Conservation (phyloP, 2,797 vertebrate genomes). For the Catamblyrhynchus diadema region DNA sequence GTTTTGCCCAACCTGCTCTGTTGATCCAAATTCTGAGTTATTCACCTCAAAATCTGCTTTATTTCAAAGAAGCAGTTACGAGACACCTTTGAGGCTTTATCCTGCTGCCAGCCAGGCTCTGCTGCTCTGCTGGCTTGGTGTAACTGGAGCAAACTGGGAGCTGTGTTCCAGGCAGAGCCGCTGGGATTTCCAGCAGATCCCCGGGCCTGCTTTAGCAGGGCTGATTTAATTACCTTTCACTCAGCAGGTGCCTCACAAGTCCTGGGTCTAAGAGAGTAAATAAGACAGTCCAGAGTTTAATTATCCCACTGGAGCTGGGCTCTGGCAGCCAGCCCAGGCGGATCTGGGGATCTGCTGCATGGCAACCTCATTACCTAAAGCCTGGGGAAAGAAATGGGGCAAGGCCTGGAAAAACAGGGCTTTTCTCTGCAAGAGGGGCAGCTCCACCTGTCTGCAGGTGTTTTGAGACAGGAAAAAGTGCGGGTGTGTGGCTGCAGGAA, state of each 20-base stretch:
- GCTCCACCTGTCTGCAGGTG: neutral
- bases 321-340: neutral
- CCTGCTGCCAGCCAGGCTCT: neutral
- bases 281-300: conserved; percentile 59
- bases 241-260: conserved; percentile 62
- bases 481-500: neutral
- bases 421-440: neutral
- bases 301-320: conserved; percentile 54
- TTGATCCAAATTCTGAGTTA: neutral
- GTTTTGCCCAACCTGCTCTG: rapidly evolving
- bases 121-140: neutral
- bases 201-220: neutral
- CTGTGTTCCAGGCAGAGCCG: neutral
- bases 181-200: neutral
- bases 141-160: neutral
- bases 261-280: neutral
- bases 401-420: neutral
- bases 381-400: neutral
- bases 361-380: neutral
- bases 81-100: neutral
- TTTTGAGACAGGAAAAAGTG: neutral
- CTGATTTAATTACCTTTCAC: conserved; percentile 54
- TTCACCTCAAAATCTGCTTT: neutral
- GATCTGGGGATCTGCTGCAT: conserved; percentile 7
- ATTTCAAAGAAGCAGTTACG: neutral